phyloP scores from a whole-genome alignment of 2,113 vertebrate genomes.

The Pseudolaguvia tuberculata region DNA sequence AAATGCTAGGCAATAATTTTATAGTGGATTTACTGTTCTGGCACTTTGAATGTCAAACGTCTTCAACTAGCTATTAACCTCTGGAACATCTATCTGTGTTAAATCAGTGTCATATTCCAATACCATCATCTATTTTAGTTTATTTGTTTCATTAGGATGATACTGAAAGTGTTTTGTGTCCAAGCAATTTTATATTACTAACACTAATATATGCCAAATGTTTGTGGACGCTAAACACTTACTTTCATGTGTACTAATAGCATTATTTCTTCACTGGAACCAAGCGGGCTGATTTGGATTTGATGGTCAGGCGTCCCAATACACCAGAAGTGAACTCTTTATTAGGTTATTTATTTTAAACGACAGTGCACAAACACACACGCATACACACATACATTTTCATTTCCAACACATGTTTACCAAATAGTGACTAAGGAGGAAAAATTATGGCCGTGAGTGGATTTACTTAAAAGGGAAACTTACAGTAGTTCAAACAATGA shows the following conservation, averaged over 20 bases:
- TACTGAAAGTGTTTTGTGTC: conserved; percentile 10
- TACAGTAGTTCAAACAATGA: neutral
- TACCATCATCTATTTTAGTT: neutral
- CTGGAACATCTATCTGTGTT: neutral
- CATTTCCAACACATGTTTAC: neutral
- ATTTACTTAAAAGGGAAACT: conserved; percentile 3
- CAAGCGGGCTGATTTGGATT: too few species aligned
- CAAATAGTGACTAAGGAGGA: conserved; percentile 9
- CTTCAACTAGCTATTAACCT: conserved; percentile 3
- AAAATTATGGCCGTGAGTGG: neutral
- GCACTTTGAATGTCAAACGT: conserved; percentile 11
- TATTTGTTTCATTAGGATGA: conserved; percentile 1
- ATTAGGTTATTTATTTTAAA: too few species aligned
- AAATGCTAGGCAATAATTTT: neutral
- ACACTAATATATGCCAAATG: too few species aligned
- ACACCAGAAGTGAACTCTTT: too few species aligned
- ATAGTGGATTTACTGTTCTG: conserved; percentile 4
- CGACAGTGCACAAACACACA: too few species aligned
- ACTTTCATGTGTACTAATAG: too few species aligned
- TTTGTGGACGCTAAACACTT: too few species aligned
- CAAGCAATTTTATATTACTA: too few species aligned
- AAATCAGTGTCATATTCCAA: conserved; percentile 1
- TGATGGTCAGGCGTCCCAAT: neutral
- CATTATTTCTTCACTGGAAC: too few species aligned
- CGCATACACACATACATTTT: too few species aligned